These are phyloP conservation scores for Aix galericulata DNA, from an alignment of 2,113 vertebrate genomes.

Conservation along the genomic window DNA sequence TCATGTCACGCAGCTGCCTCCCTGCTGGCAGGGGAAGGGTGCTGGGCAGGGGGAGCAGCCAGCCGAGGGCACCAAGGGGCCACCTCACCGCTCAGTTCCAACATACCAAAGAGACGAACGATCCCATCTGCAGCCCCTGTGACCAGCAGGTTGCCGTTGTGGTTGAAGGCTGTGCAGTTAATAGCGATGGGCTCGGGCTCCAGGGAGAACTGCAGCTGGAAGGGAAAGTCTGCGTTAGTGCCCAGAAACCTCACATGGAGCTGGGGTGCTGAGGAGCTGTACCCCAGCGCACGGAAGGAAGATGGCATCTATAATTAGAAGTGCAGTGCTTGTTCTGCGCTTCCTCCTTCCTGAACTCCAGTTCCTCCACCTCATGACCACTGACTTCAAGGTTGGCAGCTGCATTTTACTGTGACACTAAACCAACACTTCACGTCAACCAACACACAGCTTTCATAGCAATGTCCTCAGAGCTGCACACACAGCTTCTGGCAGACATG, in stretches of 20 bases:
- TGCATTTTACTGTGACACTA: not conserved
- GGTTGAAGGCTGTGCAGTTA: constrained; percentile 97
- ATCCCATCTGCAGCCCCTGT: constrained; percentile 93
- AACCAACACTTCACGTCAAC: not conserved
- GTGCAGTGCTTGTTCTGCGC: too few relatives aligned
- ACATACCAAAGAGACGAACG: constrained; percentile 91
- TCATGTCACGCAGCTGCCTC: not conserved
- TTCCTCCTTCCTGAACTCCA: too few relatives aligned
- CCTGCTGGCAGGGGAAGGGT: not conserved
- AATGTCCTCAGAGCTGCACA: not conserved
- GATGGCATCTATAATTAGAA: not conserved
- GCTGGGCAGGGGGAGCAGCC: not conserved
- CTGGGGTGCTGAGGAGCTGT: not conserved
- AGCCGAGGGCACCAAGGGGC: not conserved
- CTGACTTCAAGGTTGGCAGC: not conserved
- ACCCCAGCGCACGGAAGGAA: not conserved
- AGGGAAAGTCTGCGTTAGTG: not conserved
- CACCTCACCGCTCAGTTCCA: not conserved
- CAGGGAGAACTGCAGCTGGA: constrained; percentile 91
- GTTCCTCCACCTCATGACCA: not conserved
- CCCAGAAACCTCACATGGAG: not conserved
- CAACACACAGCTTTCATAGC: not conserved
- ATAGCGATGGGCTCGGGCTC: constrained; percentile 93
- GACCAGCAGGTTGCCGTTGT: constrained; percentile 96
- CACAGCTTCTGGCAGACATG: not conserved